These are phyloP conservation scores for Saxidomus purpurata DNA, from an alignment of 1,140 invertebrate species.

Conservation along the genomic window DNA sequence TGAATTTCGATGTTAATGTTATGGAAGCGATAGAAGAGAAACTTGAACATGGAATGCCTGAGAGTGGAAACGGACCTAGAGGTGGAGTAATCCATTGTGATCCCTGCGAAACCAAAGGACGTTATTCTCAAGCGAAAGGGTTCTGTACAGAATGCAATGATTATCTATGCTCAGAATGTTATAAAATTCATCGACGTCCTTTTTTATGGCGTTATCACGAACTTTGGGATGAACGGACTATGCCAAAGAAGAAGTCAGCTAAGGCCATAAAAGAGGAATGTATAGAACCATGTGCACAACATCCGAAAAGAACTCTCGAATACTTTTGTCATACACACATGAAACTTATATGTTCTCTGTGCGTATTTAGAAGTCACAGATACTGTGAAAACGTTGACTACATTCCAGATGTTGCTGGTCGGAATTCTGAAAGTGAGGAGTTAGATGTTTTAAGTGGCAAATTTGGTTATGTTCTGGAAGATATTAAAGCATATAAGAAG, in stretches of 20 bases:
- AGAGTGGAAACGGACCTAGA: neutral
- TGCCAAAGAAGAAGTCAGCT: neutral
- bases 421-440: neutral
- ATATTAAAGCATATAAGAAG: neutral
- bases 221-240: neutral
- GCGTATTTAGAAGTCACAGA: neutral
- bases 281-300: slow-evolving; percentile 7
- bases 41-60: no score
- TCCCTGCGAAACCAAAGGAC: slow-evolving; percentile 14
- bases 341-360: neutral
- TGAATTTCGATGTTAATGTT: no score
- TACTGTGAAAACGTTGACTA: slow-evolving; percentile 1
- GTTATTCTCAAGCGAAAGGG: neutral
- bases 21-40: no score
- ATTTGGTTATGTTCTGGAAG: neutral
- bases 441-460: neutral
- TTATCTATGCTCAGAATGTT: slow-evolving; percentile 14
- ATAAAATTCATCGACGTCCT: slow-evolving; percentile 33
- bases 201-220: neutral
- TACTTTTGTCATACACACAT: slow-evolving; percentile 22
- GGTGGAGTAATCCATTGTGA: neutral
- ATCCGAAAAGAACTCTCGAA: neutral
- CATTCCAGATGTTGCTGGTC: neutral
- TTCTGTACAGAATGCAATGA: slow-evolving; percentile 28
- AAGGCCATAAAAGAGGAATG: neutral